phyloP scores from a whole-genome alignment of 2,113 vertebrate species.

The Hypocryptadius cinnamomeus region DNA sequence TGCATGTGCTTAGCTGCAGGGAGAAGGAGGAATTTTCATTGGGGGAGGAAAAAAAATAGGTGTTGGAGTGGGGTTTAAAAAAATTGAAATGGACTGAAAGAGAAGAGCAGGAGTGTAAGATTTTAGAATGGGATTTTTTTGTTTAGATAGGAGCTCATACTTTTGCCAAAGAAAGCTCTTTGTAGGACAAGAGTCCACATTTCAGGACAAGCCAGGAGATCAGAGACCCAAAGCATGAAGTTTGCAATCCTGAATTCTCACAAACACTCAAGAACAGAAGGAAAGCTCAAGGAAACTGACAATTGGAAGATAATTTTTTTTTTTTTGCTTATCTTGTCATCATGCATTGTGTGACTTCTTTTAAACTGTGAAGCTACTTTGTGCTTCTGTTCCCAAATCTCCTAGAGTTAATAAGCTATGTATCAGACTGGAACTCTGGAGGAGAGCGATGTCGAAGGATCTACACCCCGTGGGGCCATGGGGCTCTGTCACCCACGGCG shows the following conservation, averaged over 20 bases:
- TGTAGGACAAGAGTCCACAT: neutral
- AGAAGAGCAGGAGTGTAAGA: neutral
- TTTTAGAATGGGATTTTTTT: neutral
- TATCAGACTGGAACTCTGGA: neutral
- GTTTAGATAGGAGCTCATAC: neutral
- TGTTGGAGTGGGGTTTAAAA: neutral
- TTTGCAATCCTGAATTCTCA: neutral
- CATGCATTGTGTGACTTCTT: neutral
- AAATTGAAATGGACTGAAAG: neutral
- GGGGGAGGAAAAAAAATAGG: neutral
- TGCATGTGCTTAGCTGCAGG: neutral
- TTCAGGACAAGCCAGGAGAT: neutral
- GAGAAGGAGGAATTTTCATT: neutral
- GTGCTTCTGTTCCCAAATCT: neutral
- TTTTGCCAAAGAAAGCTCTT: neutral
- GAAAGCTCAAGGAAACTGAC: neutral
- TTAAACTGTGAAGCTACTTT: neutral
- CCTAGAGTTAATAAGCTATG: rapidly evolving
- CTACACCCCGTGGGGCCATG: rapidly evolving
- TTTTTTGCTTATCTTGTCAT: neutral
- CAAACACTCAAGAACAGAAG: neutral
- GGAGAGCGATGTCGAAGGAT: neutral
- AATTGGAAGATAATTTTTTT: neutral
- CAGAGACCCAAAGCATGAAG: neutral
- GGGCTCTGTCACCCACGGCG: rapidly evolving